These are phyloP conservation scores for Parauchenoglanis ngamensis DNA, from an alignment of 2,797 vertebrate genomes.

Conservation along the genomic window DNA sequence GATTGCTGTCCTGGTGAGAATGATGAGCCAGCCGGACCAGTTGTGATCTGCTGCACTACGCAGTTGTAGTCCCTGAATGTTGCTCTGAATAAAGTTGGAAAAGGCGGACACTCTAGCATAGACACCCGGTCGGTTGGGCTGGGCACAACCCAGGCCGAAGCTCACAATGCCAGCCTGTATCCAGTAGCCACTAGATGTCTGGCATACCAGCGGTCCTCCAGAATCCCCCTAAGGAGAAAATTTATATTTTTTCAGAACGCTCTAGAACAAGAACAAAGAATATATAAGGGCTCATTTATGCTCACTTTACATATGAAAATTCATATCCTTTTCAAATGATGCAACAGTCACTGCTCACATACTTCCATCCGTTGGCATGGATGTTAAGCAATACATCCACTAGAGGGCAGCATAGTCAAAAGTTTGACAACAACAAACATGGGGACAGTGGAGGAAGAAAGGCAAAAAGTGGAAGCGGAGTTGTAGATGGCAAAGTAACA, in stretches of 20 bases:
- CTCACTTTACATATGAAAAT: no score
- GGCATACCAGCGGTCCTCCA: slow-evolving; percentile 78
- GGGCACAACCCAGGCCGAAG: slow-evolving; percentile 75
- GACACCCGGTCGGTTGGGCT: slow-evolving; percentile 71
- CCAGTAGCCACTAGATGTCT: slow-evolving; percentile 72
- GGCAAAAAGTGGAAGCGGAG: no score
- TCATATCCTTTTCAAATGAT: no score
- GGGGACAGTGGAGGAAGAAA: no score
- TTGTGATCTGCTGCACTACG: slow-evolving; percentile 59
- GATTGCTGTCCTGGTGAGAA: slow-evolving; percentile 56
- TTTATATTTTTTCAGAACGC: neutral
- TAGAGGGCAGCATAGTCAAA: no score
- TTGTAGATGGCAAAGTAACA: no score
- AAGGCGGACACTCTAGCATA: slow-evolving; percentile 73
- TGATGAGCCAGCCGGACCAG: slow-evolving; percentile 30
- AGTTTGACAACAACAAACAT: no score
- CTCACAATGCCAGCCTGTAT: slow-evolving; percentile 80
- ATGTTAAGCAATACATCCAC: no score
- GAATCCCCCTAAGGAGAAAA: slow-evolving; percentile 74
- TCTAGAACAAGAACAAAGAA: neutral
- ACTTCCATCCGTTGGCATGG: no score
- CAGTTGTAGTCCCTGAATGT: slow-evolving; percentile 61
- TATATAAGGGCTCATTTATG: no score
- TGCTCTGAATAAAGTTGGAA: slow-evolving; percentile 65
- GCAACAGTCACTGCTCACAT: no score